phyloP scores from a whole-genome alignment of 2,113 vertebrate species.

The Mustela lutreola region DNA sequence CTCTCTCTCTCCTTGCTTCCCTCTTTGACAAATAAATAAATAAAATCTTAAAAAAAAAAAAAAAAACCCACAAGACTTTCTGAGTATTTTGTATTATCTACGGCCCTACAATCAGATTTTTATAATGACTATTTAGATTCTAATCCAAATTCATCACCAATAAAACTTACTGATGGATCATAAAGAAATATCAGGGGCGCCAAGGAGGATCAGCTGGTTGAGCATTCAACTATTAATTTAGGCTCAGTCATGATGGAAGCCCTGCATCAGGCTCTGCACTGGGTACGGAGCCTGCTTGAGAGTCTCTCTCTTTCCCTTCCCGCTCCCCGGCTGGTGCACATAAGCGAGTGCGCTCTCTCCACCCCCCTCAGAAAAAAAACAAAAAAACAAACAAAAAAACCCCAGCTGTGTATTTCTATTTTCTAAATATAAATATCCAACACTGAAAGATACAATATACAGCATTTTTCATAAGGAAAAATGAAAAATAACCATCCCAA shows the following conservation, averaged over 20 bases:
- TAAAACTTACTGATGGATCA: neutral
- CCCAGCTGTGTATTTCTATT: neutral
- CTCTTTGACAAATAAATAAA: no score
- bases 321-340: neutral
- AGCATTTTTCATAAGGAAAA: constrained; percentile 59
- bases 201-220: neutral
- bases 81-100: neutral
- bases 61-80: neutral
- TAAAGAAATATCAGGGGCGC: neutral
- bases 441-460: neutral
- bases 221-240: neutral
- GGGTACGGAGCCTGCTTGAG: neutral
- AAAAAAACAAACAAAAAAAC: neutral
- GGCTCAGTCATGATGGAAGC: neutral
- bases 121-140: neutral
- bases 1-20: no score
- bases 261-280: neutral
- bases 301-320: neutral
- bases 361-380: no score
- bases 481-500: neutral
- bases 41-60: no score
- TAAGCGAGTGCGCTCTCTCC: rapidly evolving
- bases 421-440: constrained; percentile 35
- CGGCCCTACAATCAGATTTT: neutral
- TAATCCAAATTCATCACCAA: constrained; percentile 15